These are phyloP conservation scores for Lasioglossum leucozonium DNA, from an alignment of 2,888 invertebrate species.

Conservation along the genomic window DNA sequence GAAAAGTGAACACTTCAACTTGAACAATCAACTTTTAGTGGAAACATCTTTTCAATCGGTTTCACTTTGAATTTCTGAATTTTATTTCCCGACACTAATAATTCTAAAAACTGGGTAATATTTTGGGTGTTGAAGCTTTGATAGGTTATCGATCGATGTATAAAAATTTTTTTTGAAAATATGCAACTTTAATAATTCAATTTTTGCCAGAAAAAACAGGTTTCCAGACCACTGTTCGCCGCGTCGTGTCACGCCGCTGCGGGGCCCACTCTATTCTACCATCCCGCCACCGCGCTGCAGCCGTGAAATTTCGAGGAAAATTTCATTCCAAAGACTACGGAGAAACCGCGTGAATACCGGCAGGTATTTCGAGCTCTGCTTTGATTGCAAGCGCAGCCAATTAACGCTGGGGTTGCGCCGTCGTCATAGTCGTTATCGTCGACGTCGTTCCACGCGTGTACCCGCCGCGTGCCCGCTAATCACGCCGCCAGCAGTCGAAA, in stretches of 20 bases:
- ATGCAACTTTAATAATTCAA: background rate
- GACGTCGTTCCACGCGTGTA: constrained; percentile 53
- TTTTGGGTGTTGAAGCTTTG: too few species aligned
- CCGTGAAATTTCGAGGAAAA: constrained; percentile 36
- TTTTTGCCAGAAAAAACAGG: background rate
- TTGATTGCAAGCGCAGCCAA: constrained; percentile 62
- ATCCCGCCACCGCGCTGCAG: background rate
- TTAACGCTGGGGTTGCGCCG: constrained; percentile 55
- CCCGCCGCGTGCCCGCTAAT: constrained; percentile 53
- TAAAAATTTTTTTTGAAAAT: background rate
- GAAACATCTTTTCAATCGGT: too few species aligned
- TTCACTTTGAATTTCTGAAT: too few species aligned
- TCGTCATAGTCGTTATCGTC: constrained; percentile 55
- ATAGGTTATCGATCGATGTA: background rate
- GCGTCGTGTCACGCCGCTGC: too few species aligned
- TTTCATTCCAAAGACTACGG: constrained; percentile 38
- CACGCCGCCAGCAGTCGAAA: constrained; percentile 45
- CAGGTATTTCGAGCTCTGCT: constrained; percentile 56
- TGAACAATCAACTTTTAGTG: too few species aligned
- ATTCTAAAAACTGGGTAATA: too few species aligned
- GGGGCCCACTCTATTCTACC: background rate
- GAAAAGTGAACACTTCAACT: too few species aligned
- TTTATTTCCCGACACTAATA: too few species aligned
- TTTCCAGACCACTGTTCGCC: background rate
- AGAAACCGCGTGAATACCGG: constrained; percentile 35